A percentile compares a stretch with the other conserved stretches of the same genome.
These are phyloP conservation scores for Orthosia cruda DNA, from an alignment of 2,888 invertebrate genomes.

Conservation along the genomic window DNA sequence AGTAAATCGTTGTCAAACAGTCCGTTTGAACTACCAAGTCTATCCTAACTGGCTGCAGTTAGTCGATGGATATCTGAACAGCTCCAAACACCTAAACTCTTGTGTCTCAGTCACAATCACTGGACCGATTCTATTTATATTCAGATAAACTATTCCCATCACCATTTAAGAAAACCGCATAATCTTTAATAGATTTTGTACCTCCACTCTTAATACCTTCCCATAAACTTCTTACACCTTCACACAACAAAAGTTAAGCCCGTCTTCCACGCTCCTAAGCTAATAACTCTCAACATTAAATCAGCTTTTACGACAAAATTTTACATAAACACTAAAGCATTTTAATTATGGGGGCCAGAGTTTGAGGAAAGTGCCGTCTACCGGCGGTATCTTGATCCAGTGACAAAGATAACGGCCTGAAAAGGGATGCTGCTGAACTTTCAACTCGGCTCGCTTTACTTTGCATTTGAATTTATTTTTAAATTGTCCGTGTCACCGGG, in stretches of 20 bases:
- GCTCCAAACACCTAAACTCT: background rate
- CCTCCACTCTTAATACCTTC: background rate
- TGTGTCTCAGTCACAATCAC: too few species aligned
- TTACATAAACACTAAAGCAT: slow-evolving; percentile 67
- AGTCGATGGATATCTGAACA: background rate
- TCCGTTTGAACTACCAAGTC: background rate
- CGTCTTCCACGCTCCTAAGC: slow-evolving; percentile 43
- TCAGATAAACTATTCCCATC: background rate
- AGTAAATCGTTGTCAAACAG: background rate
- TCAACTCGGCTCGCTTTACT: slow-evolving; percentile 47
- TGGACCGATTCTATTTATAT: background rate
- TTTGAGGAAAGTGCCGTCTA: slow-evolving; percentile 58
- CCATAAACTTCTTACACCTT: slow-evolving; percentile 38
- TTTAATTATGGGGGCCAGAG: slow-evolving; percentile 63
- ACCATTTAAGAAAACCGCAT: background rate
- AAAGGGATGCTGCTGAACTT: slow-evolving; percentile 54
- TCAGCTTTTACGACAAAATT: slow-evolving; percentile 63
- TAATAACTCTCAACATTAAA: slow-evolving; percentile 61
- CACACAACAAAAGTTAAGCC: slow-evolving; percentile 35
- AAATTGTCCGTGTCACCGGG: slow-evolving; percentile 28
- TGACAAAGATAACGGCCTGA: slow-evolving; percentile 56
- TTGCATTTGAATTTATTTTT: slow-evolving; percentile 53
- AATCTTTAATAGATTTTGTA: slow-evolving; percentile 14
- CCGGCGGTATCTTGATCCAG: slow-evolving; percentile 56
- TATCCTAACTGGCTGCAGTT: background rate